A percentile compares a stretch with the other conserved stretches of the same genome.
Conservation (phyloP, 2,797 vertebrate genomes). For the Pitangus sulphuratus region DNA sequence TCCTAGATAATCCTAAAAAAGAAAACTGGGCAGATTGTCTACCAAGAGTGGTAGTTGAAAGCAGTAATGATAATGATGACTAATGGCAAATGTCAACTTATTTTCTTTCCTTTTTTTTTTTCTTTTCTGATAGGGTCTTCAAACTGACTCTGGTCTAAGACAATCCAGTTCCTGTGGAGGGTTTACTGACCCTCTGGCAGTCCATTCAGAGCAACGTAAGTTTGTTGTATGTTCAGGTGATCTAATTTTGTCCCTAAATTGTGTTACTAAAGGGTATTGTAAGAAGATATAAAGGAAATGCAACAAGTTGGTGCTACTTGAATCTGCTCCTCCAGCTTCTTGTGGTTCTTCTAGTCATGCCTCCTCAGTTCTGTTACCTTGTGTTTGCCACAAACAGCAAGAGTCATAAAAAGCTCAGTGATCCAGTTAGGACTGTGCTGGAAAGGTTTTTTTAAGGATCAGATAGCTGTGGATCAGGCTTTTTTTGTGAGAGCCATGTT, state of each 20-base stretch:
- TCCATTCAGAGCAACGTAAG: constrained; percentile 76
- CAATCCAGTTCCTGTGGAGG: constrained; percentile 87
- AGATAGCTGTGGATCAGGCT: background rate
- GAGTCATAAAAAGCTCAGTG: background rate
- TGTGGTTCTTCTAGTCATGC: background rate
- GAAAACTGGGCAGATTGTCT: background rate
- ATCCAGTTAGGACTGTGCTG: background rate
- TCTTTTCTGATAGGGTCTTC: constrained; percentile 16
- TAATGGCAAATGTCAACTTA: background rate
- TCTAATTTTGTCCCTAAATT: background rate
- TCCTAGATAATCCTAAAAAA: background rate
- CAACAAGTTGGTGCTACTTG: background rate
- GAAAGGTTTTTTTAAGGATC: background rate
- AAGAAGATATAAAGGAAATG: background rate
- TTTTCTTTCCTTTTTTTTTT: background rate
- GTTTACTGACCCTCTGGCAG: constrained; percentile 84
- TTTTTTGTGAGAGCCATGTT: background rate
- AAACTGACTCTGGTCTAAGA: constrained; percentile 80
- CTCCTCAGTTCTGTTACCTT: background rate
- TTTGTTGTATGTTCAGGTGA: background rate
- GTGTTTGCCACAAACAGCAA: background rate
- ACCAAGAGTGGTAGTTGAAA: background rate
- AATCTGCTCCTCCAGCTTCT: background rate
- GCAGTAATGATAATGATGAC: background rate
- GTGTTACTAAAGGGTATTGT: background rate